These are phyloP conservation scores for Heliconius ethilla DNA, from an alignment of 2,888 invertebrate genomes.

Conservation along the genomic window DNA sequence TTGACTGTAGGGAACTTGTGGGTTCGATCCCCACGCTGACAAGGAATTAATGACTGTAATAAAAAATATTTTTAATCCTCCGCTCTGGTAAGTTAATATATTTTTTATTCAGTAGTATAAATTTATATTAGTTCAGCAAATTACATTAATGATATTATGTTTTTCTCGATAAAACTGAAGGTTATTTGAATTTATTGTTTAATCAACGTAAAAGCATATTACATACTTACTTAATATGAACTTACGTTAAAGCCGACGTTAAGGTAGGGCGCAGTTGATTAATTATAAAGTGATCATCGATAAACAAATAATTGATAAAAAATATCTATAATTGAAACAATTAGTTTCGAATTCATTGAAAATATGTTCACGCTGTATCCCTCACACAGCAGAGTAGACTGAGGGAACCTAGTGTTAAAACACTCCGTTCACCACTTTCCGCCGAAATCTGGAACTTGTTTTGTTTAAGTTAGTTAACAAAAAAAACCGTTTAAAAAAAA, in stretches of 20 bases:
- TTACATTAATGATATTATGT: background rate
- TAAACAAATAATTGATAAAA: too few species aligned
- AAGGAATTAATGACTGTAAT: too few species aligned
- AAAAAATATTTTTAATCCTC: background rate
- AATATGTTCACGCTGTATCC: background rate
- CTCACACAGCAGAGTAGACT: too few species aligned
- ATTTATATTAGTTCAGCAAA: background rate
- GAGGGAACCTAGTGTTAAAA: too few species aligned
- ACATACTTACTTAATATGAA: background rate
- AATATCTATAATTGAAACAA: too few species aligned
- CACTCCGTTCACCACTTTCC: too few species aligned
- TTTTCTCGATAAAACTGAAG: background rate
- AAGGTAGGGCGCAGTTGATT: background rate
- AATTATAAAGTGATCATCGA: background rate
- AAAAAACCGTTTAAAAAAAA: background rate
- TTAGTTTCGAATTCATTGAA: too few species aligned
- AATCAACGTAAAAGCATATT: background rate
- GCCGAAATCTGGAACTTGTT: too few species aligned
- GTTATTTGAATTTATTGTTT: constrained; percentile 1
- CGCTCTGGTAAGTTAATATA: background rate
- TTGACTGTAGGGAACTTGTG: background rate
- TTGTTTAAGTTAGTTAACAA: too few species aligned
- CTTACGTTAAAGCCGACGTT: background rate
- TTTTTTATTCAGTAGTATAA: background rate
- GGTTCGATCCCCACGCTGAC: too few species aligned